These are phyloP conservation scores for Megalopta genalis DNA, from an alignment of 1,140 invertebrate species.

Conservation along the genomic window DNA sequence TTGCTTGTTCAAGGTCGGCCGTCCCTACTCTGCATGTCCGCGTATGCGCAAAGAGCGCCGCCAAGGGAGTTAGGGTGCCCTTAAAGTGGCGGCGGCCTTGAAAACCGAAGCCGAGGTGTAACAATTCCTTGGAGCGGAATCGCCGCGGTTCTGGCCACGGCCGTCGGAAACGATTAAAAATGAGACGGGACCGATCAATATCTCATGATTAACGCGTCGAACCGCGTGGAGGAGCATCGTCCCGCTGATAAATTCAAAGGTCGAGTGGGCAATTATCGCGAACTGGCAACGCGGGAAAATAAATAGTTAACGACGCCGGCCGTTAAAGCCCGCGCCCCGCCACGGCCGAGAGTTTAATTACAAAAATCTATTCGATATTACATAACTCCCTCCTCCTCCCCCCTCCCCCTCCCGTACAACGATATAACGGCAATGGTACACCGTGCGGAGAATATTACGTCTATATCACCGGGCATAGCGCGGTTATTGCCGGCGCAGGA, in stretches of 20 bases:
- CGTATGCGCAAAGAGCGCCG: not conserved
- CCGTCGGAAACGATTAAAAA: no score
- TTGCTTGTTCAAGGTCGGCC: not conserved
- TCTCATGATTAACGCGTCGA: no score
- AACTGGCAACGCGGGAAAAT: slow-evolving; percentile 31
- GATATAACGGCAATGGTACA: slow-evolving; percentile 28
- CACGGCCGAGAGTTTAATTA: slow-evolving; percentile 52
- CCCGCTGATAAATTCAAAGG: slow-evolving; percentile 12
- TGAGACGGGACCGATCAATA: no score
- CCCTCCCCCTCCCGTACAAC: no score
- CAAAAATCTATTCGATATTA: slow-evolving; percentile 49
- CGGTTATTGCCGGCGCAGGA: slow-evolving; percentile 56
- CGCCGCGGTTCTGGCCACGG: no score
- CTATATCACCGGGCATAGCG: slow-evolving; percentile 50
- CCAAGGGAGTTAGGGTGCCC: not conserved
- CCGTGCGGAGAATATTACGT: slow-evolving; percentile 61
- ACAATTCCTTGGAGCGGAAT: no score
- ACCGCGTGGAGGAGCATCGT: no score
- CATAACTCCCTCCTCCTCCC: not conserved
- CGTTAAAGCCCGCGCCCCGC: not conserved
- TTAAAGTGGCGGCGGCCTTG: not conserved
- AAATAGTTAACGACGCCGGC: slow-evolving; percentile 21
- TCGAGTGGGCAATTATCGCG: slow-evolving; percentile 23
- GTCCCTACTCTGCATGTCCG: not conserved
- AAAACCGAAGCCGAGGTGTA: no score